phyloP scores from a whole-genome alignment of 2,797 vertebrate species.

The Kryptopterus vitreolus region DNA sequence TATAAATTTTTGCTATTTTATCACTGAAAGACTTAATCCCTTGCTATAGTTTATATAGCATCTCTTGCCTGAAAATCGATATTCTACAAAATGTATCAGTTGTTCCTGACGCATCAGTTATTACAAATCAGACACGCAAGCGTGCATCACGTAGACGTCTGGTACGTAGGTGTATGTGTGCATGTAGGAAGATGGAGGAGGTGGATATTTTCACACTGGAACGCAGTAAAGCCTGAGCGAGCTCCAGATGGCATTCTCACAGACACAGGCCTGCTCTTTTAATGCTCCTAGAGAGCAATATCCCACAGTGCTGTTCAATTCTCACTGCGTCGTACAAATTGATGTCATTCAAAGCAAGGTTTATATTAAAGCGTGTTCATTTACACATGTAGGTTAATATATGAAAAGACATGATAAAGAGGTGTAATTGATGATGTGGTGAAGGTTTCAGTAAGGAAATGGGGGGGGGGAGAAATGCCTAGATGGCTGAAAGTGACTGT shows the following conservation, averaged over 20 bases:
- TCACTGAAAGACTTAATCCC: background rate
- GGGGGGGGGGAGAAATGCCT: too few relatives aligned
- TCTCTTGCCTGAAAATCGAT: too few relatives aligned
- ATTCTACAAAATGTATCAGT: background rate
- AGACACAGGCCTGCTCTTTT: background rate
- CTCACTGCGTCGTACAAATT: too few relatives aligned
- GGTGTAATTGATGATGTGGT: too few relatives aligned
- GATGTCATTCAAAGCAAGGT: too few relatives aligned
- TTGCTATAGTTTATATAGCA: background rate
- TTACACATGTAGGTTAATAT: too few relatives aligned
- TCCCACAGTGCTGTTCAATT: background rate
- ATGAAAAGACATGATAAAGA: too few relatives aligned
- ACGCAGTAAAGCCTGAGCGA: background rate
- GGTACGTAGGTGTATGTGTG: background rate
- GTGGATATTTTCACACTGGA: slow-evolving; percentile 7
- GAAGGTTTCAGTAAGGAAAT: too few relatives aligned
- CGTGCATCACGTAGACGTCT: background rate
- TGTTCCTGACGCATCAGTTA: background rate
- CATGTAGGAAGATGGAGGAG: background rate
- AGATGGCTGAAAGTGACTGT: background rate
- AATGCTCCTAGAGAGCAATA: background rate
- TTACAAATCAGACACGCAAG: background rate
- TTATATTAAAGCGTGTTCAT: too few relatives aligned
- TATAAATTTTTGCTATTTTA: background rate
- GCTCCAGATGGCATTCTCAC: background rate